Base-by-base conservation (phyloP, 2,113 vertebrate genomes). In the Neotragus pygmaeus region DNA sequence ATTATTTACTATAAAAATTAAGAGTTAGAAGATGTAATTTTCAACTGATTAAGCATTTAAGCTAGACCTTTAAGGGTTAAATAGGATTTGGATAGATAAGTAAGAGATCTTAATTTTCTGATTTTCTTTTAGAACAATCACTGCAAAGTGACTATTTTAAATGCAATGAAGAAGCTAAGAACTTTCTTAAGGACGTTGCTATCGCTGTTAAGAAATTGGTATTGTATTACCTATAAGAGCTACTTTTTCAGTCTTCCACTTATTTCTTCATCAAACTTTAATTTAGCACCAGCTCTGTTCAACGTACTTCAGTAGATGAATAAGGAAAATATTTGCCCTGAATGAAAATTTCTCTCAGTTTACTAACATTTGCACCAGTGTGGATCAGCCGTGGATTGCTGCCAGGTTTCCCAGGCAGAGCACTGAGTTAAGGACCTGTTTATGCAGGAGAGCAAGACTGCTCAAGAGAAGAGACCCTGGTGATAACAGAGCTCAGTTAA, bases 171-270 rank as follows among this genome's bases (percentile, higher is more conserved):
- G 99, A 99, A 96, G 98, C 98, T 30, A 98, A 98, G 88, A 98
- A 95, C 88, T 96, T 98, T 91, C 98, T 99, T 95, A 88, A 94
- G 90, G 98, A 99, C 47, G 95, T 98, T 92, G 95, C 98, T 33
- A 53, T 98, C 53, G 98, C 99, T 53, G 96, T 99, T 97, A 99
- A 98, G 75, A 98, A 99, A 87, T 85, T 99, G 98, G 99, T 99
- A 98, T 60, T 49, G 89, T 96, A 89, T 97, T 96, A 90, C 83
- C 47, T 47, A 66, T 80, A 92, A 82, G 25, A 95, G 23, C 58
- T 93, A n/a, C 43, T 92, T 66, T 89, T 83, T 80, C 21, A 80
- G 39, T 86, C 30, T 88, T 94, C 3, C 28, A 82, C 14, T 64
- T 96, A 88, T 60, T 93, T 92, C 33, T n/a, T 87, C 16, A 77